Evolutionary conservation across 2,888 invertebrate genomes (phyloP).

Genomic region (Plagodis dolabraria): DNA sequence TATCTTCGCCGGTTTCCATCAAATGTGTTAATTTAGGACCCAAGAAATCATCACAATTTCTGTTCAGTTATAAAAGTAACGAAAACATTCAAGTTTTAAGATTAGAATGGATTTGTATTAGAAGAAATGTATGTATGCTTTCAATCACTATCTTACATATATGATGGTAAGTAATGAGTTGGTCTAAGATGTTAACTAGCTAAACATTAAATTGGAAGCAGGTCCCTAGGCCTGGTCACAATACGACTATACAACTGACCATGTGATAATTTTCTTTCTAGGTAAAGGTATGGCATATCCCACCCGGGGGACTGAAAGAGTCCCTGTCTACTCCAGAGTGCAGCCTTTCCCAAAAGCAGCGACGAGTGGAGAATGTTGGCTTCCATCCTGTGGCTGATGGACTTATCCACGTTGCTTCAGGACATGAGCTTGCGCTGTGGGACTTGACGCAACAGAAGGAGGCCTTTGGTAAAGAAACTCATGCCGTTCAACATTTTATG

Average conservation of each 20-base stretch:
- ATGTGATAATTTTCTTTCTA: slow-evolving; percentile 50
- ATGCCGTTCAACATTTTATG: too few relatives aligned
- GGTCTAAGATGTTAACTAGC: too few relatives aligned
- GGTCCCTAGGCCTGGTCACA: not conserved
- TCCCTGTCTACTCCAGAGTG: slow-evolving; percentile 91
- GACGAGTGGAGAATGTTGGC: slow-evolving; percentile 94
- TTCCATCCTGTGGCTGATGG: slow-evolving; percentile 97
- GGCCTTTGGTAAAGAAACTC: slow-evolving; percentile 85
- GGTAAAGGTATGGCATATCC: slow-evolving; percentile 96
- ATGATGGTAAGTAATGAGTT: too few relatives aligned
- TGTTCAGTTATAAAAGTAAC: too few relatives aligned
- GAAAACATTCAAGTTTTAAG: too few relatives aligned
- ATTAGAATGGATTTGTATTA: too few relatives aligned
- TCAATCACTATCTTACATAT: too few relatives aligned
- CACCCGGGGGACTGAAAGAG: slow-evolving; percentile 91
- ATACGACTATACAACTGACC: not conserved
- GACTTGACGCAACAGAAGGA: slow-evolving; percentile 94
- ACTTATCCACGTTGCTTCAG: slow-evolving; percentile 94
- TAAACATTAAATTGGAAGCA: too few relatives aligned
- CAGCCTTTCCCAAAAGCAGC: slow-evolving; percentile 92
- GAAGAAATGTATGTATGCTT: too few relatives aligned
- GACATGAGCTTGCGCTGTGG: slow-evolving; percentile 92
- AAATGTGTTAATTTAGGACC: too few relatives aligned
- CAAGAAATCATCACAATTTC: too few relatives aligned
- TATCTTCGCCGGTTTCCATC: too few relatives aligned